Percentiles rank a stretch among this genome's conserved stretches.
Conservation (phyloP, 2,797 vertebrate genomes). For the Garrulus glandarius region DNA sequence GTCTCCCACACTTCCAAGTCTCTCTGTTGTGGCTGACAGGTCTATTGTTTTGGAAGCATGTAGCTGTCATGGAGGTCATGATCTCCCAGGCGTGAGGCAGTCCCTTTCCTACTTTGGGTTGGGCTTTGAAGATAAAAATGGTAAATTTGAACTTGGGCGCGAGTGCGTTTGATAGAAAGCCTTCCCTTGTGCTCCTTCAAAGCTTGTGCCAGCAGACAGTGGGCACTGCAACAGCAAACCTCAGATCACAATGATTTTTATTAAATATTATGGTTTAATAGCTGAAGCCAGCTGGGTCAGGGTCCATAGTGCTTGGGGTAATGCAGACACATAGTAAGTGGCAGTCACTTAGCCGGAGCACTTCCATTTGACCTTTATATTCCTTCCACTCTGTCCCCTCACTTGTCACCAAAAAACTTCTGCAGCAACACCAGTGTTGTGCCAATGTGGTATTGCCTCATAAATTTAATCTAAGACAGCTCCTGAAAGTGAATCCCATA, state of each 20-base stretch:
- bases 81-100: constrained; percentile 62
- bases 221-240: neutral
- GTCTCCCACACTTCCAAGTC: constrained; percentile 66
- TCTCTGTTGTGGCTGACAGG: constrained; percentile 64
- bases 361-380: neutral
- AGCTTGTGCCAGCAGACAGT: neutral
- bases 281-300: neutral
- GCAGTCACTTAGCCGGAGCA: neutral
- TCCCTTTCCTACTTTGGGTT: constrained; percentile 50
- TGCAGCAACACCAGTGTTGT: neutral
- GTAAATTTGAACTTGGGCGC: constrained; percentile 60
- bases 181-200: neutral
- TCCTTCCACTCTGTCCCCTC: neutral
- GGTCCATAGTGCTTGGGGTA: neutral
- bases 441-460: neutral
- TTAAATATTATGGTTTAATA: neutral
- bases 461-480: neutral
- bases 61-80: constrained; percentile 71
- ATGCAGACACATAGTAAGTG: neutral
- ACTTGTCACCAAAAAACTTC: accelerated
- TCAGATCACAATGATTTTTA: neutral
- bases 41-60: constrained; percentile 68
- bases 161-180: neutral
- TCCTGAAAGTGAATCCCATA: neutral
- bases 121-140: constrained; percentile 69